Evolutionary conservation across 2,888 invertebrate genomes (phyloP), one percentile per base, ranked within the genome.

Genomic region (Parascotia fuliginaria): DNA sequence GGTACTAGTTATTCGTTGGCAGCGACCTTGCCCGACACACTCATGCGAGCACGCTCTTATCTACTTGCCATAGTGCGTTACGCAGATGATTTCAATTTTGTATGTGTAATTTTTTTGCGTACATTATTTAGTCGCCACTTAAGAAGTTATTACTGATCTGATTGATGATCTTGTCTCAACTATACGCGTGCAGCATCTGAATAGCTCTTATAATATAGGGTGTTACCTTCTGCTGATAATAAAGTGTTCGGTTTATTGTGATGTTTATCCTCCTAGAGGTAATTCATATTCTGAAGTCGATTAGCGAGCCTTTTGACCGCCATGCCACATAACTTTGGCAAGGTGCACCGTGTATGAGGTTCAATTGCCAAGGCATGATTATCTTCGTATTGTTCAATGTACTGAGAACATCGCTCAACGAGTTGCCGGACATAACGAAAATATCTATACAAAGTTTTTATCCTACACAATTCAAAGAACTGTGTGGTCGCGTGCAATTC

Each of bases 361-460:
- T 81, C 88, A 84, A 89, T 87, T 87, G 87, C 87, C 88, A 89
- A 88, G 89, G 86, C 67, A 66, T 45, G 65, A 70, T 81, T 84
- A 80, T 81, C 80, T 77, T 73, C 78, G 65, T 64, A 55, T 82
- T 85, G 73, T 73, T 79, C 70, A 86, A 86, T 61, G 34, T 49
- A 46, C 42, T 50, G 42, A 46, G 33, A 50, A 24, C 19, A 40
- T 11, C 31, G 11, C 38, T 43, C 34, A 51, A 38, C 42, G 47
- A 31, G 33, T 51, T 47, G 52, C 37, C 56, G 45, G 57, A 62
- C 48, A 64, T 60, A 45, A 65, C 42, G 40, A 55, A 53, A 60
- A 50, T 54, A 45, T 42, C 37, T 16, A 12, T 19, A 3, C 19
- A 19, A 43, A 22, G 14, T 34, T 56, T 62, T 53, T 65, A 19